Conservation (phyloP, 2,888 invertebrate species). For the Ichneumoninae sp. region DNA sequence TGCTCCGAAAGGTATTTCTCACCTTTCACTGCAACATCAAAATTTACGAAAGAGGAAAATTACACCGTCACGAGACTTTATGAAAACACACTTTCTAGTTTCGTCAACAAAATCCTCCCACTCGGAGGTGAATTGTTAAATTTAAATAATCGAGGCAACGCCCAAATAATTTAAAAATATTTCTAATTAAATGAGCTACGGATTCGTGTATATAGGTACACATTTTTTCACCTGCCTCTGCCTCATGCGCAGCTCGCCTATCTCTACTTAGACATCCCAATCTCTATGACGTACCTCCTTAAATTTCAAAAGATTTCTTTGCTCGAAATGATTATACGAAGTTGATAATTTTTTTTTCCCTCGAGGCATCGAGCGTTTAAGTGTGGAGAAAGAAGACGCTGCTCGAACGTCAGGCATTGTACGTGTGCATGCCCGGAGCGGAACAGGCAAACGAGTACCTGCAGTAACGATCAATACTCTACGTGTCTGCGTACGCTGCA, state of each 20-base stretch:
- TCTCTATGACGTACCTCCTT: neutral
- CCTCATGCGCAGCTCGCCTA: too few relatives aligned
- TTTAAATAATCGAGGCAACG: neutral
- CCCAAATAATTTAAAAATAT: neutral
- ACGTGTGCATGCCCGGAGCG: conserved; percentile 68
- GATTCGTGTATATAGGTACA: neutral
- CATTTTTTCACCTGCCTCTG: neutral
- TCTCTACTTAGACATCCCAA: neutral
- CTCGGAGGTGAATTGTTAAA: neutral
- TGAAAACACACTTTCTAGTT: neutral
- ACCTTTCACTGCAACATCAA: neutral
- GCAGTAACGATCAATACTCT: conserved; percentile 80
- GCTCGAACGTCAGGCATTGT: conserved; percentile 61
- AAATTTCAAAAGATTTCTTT: neutral
- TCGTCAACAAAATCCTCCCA: neutral
- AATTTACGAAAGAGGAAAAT: neutral
- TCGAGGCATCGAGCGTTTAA: conserved; percentile 4
- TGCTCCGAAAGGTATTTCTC: neutral
- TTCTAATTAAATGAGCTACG: neutral
- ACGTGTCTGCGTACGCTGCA: conserved; percentile 69
- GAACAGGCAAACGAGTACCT: conserved; percentile 77
- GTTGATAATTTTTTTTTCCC: neutral
- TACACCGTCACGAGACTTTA: neutral
- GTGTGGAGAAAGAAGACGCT: conserved; percentile 51
- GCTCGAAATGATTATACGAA: neutral